Base-by-base conservation (phyloP, 2,113 vertebrate species). In the Scartelaos histophorus region DNA sequence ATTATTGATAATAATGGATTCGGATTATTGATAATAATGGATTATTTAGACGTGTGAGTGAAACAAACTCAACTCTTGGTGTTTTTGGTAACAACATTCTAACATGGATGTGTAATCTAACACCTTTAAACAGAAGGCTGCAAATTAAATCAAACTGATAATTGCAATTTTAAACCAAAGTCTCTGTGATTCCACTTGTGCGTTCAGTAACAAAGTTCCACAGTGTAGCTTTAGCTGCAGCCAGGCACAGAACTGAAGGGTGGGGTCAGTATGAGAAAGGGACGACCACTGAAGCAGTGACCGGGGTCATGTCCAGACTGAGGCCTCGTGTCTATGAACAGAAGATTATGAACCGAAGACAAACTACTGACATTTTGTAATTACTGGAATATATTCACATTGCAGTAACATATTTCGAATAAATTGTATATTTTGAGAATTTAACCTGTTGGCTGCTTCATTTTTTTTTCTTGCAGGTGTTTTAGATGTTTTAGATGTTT, bases 371-470 rank as follows among this genome's bases (percentile, higher is more conserved):
- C 29, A 64, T 92, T 93, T 93, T 93, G 89, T 93, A 91, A 92
- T 91, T 92, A 89, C 89, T 91, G 88, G 87, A 92, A 85, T 84
- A 91, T 87, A 93, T 78, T 91, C 86, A 93, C 87, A 88, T 79
- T 89, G 88, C 90, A 90, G 92, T 92, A 88, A 94, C 89, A 92
- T 89, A 90, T 93, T 94, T 94, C 90, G 84, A 94, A 94, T 94
- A 94, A 94, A 94, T 89, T 91, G 91, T 93, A 92, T 93, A 93
- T 93, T 94, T 93, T 93, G 91, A 87, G 87, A 90, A 87, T 82
- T 90, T 79, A 67, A 84, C 25, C 15, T 12, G 57, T 67, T 7
- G 67, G 64, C 71, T 85, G 76, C 54, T 78, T 43, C 80, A 58
- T 17, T 16, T 75, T 2, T 25, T 13, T 25, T 25, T 29, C 9